Evolutionary conservation across 2,888 invertebrate genomes (phyloP).

Genomic region (Rotaria sp.): DNA sequence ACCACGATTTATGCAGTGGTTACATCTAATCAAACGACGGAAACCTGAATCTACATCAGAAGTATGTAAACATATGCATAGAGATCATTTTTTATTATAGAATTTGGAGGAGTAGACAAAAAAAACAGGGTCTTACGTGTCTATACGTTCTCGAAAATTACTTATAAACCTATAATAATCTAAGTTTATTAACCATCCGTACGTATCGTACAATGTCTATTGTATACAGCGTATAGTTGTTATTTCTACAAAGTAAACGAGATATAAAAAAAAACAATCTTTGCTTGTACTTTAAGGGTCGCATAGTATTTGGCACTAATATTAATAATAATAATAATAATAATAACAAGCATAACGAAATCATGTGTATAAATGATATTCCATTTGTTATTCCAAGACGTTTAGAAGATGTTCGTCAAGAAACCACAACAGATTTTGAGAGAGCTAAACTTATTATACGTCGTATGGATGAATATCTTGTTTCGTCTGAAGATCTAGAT

Average conservation of each 20-base stretch:
- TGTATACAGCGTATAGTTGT: not conserved
- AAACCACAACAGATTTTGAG: not conserved
- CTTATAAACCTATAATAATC: not conserved
- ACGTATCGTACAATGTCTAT: not conserved
- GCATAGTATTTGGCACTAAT: not conserved
- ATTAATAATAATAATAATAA: not conserved
- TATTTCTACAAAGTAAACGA: not conserved
- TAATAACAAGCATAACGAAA: not conserved
- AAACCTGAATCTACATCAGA: not conserved
- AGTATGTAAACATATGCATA: not conserved
- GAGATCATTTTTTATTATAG: not conserved
- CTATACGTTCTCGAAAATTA: too few relatives aligned
- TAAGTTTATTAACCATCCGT: not conserved
- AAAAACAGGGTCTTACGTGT: not conserved
- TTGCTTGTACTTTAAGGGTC: not conserved
- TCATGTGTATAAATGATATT: not conserved
- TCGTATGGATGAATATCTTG: constrained; percentile 7
- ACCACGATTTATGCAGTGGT: not conserved
- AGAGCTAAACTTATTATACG: not conserved
- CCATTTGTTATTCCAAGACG: constrained; percentile 25
- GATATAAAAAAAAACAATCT: not conserved
- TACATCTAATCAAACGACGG: not conserved
- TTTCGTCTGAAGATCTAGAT: not conserved
- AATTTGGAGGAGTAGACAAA: not conserved
- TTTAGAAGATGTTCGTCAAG: not conserved